Conservation (phyloP, 2,797 vertebrate species). For the Uromys caudimaculatus region DNA sequence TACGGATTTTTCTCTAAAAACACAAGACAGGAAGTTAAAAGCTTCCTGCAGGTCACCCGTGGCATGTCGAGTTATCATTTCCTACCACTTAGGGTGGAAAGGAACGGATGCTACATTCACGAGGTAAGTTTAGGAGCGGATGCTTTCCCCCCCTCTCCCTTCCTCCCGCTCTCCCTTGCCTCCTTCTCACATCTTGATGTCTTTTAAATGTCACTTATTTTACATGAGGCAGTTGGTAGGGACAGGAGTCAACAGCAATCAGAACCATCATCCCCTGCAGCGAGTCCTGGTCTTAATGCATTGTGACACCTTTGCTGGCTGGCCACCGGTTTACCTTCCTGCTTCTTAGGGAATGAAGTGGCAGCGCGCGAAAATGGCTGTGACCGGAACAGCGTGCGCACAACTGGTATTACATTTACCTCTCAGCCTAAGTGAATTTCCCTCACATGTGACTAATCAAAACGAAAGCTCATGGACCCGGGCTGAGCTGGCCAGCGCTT, state of each 20-base stretch:
- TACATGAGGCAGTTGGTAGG: conserved; percentile 93
- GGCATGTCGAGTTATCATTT: conserved; percentile 92
- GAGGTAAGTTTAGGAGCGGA: conserved; percentile 89
- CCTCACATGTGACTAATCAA: conserved; percentile 96
- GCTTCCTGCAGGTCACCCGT: conserved; percentile 89
- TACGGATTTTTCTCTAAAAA: conserved; percentile 88
- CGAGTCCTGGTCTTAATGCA: conserved; percentile 92
- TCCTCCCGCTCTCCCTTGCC: conserved; percentile 81
- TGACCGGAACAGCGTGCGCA: conserved; percentile 98
- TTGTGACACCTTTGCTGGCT: conserved; percentile 93
- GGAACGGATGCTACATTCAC: conserved; percentile 88
- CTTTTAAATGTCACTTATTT: conserved; percentile 97
- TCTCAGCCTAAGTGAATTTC: conserved; percentile 97
- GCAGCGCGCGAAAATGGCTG: conserved; percentile 96
- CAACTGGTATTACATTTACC: conserved; percentile 95
- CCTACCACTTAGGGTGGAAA: conserved; percentile 90
- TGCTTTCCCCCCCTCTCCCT: conserved; percentile 81
- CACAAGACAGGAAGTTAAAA: conserved; percentile 93
- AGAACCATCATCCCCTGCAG: conserved; percentile 95
- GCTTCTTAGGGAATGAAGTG: conserved; percentile 97
- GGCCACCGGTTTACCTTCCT: conserved; percentile 93
- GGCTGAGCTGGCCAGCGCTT: conserved; percentile 91
- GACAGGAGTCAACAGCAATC: conserved; percentile 95
- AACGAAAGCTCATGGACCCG: conserved; percentile 96
- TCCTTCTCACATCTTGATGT: conserved; percentile 92